These are phyloP conservation scores for Pteronura brasiliensis DNA, from an alignment of 2,113 vertebrate species.

Conservation along the genomic window DNA sequence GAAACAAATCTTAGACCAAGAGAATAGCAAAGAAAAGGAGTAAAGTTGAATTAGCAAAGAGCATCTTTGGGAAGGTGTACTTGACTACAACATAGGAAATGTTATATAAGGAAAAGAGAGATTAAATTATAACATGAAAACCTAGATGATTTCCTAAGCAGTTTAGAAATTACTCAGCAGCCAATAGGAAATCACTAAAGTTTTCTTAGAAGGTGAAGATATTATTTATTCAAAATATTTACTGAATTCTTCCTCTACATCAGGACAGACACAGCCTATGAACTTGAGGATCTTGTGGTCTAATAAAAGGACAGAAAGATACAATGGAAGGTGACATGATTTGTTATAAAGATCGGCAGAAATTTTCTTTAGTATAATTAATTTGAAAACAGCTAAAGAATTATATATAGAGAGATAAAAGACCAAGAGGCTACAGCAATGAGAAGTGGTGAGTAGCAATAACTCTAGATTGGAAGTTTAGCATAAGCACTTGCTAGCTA, in stretches of 20 bases:
- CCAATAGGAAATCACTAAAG: background rate
- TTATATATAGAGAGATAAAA: constrained; percentile 21
- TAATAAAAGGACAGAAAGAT: background rate
- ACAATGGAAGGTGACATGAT: background rate
- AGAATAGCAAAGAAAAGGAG: background rate
- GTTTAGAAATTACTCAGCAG: background rate
- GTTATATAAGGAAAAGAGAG: background rate
- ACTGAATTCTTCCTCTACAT: background rate
- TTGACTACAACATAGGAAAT: background rate
- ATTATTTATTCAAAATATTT: background rate
- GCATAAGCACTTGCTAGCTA: background rate
- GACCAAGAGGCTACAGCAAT: background rate
- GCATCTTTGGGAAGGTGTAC: background rate
- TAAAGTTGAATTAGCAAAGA: background rate
- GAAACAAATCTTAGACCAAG: background rate
- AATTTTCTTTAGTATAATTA: constrained; percentile 32
- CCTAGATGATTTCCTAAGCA: background rate
- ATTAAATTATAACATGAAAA: background rate
- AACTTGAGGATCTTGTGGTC: background rate
- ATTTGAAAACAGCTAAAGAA: constrained; percentile 41
- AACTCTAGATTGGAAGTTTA: background rate
- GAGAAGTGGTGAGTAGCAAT: background rate
- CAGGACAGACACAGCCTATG: background rate
- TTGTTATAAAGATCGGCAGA: background rate
- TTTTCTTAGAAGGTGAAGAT: background rate